phyloP scores from a whole-genome alignment of 2,113 vertebrate species.

The Alethe castanea region DNA sequence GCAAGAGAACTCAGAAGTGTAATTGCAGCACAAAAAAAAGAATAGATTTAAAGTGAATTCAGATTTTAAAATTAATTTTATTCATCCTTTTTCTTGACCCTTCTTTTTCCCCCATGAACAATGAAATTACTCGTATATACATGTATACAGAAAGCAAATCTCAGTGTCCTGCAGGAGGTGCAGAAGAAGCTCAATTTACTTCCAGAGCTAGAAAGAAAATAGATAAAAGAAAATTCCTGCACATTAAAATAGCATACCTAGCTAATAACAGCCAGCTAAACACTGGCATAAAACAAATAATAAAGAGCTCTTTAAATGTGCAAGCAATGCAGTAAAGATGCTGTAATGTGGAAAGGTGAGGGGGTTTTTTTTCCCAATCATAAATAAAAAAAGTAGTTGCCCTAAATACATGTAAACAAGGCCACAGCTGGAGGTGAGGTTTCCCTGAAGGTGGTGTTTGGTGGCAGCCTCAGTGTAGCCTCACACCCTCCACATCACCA shows the following conservation, averaged over 20 bases:
- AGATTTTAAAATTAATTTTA: background rate
- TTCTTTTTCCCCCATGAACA: background rate
- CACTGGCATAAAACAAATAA: background rate
- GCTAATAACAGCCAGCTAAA: background rate
- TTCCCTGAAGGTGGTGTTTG: background rate
- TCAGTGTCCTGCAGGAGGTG: background rate
- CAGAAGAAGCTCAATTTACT: background rate
- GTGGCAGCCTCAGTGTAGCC: background rate
- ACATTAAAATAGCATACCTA: background rate
- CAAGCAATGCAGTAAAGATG: background rate
- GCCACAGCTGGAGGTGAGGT: background rate
- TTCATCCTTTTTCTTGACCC: background rate
- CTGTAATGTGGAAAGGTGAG: background rate
- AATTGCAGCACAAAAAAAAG: background rate
- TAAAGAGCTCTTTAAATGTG: background rate
- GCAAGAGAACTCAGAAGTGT: accelerated
- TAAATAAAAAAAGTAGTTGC: background rate
- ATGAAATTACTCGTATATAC: background rate
- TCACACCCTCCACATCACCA: accelerated
- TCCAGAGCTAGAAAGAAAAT: background rate
- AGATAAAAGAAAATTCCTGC: background rate
- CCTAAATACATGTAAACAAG: background rate
- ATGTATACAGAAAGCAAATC: background rate
- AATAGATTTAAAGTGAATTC: background rate
- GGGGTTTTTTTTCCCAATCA: accelerated